phyloP scores from a whole-genome alignment of 2,797 vertebrate genomes.

The Sebastes goodei region DNA sequence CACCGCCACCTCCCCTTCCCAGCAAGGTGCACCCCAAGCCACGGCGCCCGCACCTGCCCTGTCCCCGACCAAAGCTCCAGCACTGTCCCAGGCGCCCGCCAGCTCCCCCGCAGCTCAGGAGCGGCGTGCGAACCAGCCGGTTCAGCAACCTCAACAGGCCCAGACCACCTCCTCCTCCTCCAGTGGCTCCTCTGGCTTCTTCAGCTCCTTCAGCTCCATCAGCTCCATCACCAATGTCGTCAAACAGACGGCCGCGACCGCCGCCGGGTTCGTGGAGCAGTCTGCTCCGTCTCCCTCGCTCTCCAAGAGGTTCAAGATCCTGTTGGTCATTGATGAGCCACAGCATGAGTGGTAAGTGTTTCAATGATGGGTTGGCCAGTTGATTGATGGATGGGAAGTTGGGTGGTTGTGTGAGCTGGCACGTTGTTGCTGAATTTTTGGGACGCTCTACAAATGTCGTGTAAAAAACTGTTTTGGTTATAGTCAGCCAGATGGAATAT shows the following conservation, averaged over 20 bases:
- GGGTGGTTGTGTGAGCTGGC: background rate
- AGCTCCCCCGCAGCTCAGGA: conserved; percentile 83
- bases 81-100: conserved; percentile 56
- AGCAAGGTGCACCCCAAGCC: conserved; percentile 68
- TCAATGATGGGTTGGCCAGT: conserved; percentile 8
- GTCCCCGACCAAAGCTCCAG: conserved; percentile 87
- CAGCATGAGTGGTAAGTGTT: conserved; percentile 94
- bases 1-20: conserved; percentile 71
- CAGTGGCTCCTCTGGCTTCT: conserved; percentile 88
- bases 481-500: conserved; percentile 33
- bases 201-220: conserved; percentile 98
- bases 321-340: conserved; percentile 93
- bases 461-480: conserved; percentile 27
- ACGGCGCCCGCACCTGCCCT: conserved; percentile 76
- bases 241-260: conserved; percentile 95
- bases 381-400: conserved; percentile 10
- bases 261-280: conserved; percentile 90
- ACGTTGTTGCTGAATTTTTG: background rate
- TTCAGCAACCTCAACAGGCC: conserved; percentile 66
- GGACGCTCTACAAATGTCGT: background rate
- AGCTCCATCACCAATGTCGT: conserved; percentile 96
- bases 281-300: conserved; percentile 79
- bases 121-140: conserved; percentile 58
- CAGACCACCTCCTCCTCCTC: conserved; percentile 77
- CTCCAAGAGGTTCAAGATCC: conserved; percentile 92